Evolutionary conservation across 2,797 vertebrate species (phyloP).

Genomic region (Echiichthys vipera): DNA sequence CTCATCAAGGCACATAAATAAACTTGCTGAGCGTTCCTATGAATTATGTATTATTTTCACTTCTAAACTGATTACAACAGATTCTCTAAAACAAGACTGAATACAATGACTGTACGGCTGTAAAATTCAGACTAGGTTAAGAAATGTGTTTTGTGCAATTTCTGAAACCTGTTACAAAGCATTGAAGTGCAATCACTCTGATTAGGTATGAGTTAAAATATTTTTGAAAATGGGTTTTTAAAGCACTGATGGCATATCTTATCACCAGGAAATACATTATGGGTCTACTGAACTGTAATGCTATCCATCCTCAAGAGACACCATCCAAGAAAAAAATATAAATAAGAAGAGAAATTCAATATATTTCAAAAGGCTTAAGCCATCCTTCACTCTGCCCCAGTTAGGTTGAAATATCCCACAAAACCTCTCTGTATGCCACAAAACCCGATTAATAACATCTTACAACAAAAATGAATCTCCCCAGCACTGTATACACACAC

Average conservation of each 20-base stretch:
- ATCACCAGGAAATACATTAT: constrained; percentile 31
- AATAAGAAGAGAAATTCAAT: constrained; percentile 40
- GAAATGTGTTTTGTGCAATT: constrained; percentile 1
- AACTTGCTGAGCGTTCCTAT: constrained; percentile 24
- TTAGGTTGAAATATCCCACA: constrained; percentile 48
- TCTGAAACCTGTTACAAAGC: background rate
- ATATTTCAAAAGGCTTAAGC: constrained; percentile 45
- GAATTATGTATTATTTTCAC: constrained; percentile 38
- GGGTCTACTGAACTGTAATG: constrained; percentile 26
- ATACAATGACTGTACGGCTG: background rate
- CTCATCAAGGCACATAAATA: constrained; percentile 29
- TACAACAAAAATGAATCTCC: constrained; percentile 35
- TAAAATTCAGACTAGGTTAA: constrained; percentile 16
- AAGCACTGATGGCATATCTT: constrained; percentile 14
- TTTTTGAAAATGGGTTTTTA: background rate
- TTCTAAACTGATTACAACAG: constrained; percentile 10
- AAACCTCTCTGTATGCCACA: constrained; percentile 34
- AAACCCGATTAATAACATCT: constrained; percentile 54
- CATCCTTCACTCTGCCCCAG: constrained; percentile 38
- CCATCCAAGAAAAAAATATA: constrained; percentile 42
- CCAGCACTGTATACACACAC: background rate
- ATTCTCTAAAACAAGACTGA: constrained; percentile 14
- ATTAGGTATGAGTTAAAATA: background rate
- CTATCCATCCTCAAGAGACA: constrained; percentile 26
- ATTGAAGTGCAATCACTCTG: background rate